A percentile compares a stretch with the other conserved stretches of the same genome.
These are phyloP conservation scores for Nephila pilipes DNA, from an alignment of 1,140 invertebrate genomes.

Conservation along the genomic window DNA sequence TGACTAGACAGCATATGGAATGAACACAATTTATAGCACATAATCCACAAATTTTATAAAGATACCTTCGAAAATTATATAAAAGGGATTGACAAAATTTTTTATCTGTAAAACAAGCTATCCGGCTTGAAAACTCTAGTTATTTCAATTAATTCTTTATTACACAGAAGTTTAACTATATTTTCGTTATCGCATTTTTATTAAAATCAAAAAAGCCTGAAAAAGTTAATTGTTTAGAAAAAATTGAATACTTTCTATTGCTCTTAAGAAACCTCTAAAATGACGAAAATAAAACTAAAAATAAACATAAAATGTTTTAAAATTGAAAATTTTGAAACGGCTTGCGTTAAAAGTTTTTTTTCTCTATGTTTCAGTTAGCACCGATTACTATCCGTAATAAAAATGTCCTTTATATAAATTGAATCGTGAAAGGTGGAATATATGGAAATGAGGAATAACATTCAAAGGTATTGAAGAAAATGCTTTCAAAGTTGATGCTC, in stretches of 20 bases:
- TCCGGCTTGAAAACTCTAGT: too few relatives aligned
- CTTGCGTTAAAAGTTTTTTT: background rate
- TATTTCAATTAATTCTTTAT: too few relatives aligned
- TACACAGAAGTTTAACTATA: too few relatives aligned
- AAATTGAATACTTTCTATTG: background rate
- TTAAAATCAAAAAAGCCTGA: too few relatives aligned
- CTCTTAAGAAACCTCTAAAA: background rate
- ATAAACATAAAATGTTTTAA: background rate
- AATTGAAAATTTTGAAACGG: background rate
- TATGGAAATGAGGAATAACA: conserved; percentile 56
- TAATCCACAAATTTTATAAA: too few relatives aligned
- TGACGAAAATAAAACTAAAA: background rate
- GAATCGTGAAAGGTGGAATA: background rate
- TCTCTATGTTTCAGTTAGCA: background rate
- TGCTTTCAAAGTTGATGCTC: conserved; percentile 33
- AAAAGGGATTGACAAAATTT: too few relatives aligned
- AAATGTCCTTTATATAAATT: conserved; percentile 18
- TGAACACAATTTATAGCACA: too few relatives aligned
- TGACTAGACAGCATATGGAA: too few relatives aligned
- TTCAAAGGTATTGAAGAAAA: conserved; percentile 12
- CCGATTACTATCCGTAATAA: background rate
- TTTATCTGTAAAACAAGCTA: too few relatives aligned
- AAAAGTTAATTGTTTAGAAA: too few relatives aligned
- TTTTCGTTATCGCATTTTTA: background rate
- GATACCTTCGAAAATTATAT: too few relatives aligned